Base-by-base conservation (phyloP, 30 jellyfish, hydroid and myxozoan species). In the Pelagia noctiluca region DNA sequence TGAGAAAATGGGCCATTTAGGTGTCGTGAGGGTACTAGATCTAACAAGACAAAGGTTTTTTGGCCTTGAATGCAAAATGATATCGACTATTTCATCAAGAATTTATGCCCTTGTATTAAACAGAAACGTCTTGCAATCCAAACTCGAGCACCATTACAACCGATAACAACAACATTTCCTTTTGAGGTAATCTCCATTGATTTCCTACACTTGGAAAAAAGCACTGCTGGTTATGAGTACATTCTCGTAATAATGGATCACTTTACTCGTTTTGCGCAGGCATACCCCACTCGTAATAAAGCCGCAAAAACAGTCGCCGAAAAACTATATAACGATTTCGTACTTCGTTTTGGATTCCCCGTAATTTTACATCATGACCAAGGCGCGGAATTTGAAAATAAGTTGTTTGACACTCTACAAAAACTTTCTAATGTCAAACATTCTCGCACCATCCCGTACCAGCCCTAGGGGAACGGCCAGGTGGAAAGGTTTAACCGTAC, bases 301-400 rank as follows among this genome's bases (percentile, higher is more conserved):
- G 22, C 82, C 0, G 94, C 88, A 16, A 50, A 31, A 37, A 70
- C 89, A 23, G 95, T 79, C 29, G 89, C 79, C 0, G 84, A 85
- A 26, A 47, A 83, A 35, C 63, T 83, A 1, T 83, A 7, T 38
- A 72, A 61, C 37, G 89, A 85, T 29, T 72, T 72, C 23, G 50
- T 73, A 23, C 95, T 8, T 1, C 42, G 80, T 19, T 83, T 70
- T 29, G 93, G 93, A 24, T 83, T 1, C 50, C 87, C 95, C 18
- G 72, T 23, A 21, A 30, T 77, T 18, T 69, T 73, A 2, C 83
- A 72, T 30, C 89, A 85, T 36, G 89, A 73, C 69, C 89, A 85
- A 63, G 95, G 90, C 33, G 32, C 77, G n/a, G 89, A 73, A 46
- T 85, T 85, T 49, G 95, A 70, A 61, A 85, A 73, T 31, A 64